Base-by-base conservation (phyloP, 2,797 vertebrate genomes). In the Enteromius mattozi region DNA sequence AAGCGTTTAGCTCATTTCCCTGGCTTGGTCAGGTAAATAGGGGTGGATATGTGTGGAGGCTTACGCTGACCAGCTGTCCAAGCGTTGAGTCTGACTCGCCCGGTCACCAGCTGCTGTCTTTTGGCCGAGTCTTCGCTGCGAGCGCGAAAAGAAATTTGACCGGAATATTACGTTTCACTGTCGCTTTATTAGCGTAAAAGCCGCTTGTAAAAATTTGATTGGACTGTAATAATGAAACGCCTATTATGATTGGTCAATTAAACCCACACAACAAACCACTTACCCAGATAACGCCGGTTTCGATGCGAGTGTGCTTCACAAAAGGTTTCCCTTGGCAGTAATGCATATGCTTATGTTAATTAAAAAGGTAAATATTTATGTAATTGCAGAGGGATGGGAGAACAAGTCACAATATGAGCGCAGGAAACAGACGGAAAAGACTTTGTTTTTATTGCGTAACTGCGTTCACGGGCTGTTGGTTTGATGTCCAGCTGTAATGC, bases 61-160 rank as follows among this genome's bases (percentile, higher is more conserved):
- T 82, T 76, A 66, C 88, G 85, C 90, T 90, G 91, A 91, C 95
- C 96, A 96, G 96, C 96, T 96, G 96, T 94, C 93, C 79, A 87
- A 82, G 82, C 40, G 83, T 87, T 90, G 91, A 88, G 86, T 88
- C 90, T 88, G 91, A 78, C 89, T 91, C 90, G 88, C 89, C 91
- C 91, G 92, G 90, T 91, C 88, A 92, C 91, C 96, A 96, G 95
- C 95, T 97, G 96, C 94, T 85, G 92, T 88, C 78, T 74, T 80
- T 84, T 84, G 78, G 93, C 90, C 80, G 80, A 81, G 85, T 89
- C 90, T 91, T 87, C 90, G 77, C 85, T 88, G 91, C 88, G 86
- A 87, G 87, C 92, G 86, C 92, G 90, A 42, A 17, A 33, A 47
- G 70, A 90, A 89, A 80, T 89, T 90, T 85, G 90, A 88, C 89